Evolutionary conservation across 1,140 invertebrate species (phyloP).

Genomic region (Eriosoma lanigerum): DNA sequence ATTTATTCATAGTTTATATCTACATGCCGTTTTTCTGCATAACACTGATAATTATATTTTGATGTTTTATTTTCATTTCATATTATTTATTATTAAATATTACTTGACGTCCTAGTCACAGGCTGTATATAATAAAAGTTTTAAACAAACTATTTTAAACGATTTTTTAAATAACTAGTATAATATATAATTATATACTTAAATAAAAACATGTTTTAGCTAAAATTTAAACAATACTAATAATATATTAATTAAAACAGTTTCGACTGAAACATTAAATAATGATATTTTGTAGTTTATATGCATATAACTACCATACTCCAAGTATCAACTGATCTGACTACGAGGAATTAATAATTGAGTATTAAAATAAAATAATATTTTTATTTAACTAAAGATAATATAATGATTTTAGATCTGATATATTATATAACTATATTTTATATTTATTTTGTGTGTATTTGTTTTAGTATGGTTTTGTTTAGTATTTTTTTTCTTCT

Average conservation of each 20-base stretch:
- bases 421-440: constrained; percentile 9
- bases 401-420: constrained; percentile 4
- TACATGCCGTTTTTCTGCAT: neutral
- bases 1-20: neutral
- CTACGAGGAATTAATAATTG: constrained; percentile 38
- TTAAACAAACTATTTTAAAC: neutral
- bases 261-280: constrained; percentile 39
- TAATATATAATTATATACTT: constrained; percentile 8
- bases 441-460: constrained; percentile 27
- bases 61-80: neutral
- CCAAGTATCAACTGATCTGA: constrained; percentile 51
- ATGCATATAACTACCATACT: constrained; percentile 31
- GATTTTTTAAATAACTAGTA: constrained; percentile 1
- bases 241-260: constrained; percentile 6
- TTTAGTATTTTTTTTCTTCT: neutral
- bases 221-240: constrained; percentile 15
- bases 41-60: constrained; percentile 15
- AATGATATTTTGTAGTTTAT: constrained; percentile 14
- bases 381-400: constrained; percentile 10
- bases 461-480: constrained; percentile 4
- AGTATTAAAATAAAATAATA: constrained; percentile 31
- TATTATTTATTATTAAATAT: constrained; percentile 4
- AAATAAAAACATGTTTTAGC: constrained; percentile 37
- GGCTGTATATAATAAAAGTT: constrained; percentile 16
- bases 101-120: constrained; percentile 2